Evolutionary conservation across 2,113 vertebrate species (phyloP), one percentile per base, ranked within the genome.

Genomic region (Petroica traversi): DNA sequence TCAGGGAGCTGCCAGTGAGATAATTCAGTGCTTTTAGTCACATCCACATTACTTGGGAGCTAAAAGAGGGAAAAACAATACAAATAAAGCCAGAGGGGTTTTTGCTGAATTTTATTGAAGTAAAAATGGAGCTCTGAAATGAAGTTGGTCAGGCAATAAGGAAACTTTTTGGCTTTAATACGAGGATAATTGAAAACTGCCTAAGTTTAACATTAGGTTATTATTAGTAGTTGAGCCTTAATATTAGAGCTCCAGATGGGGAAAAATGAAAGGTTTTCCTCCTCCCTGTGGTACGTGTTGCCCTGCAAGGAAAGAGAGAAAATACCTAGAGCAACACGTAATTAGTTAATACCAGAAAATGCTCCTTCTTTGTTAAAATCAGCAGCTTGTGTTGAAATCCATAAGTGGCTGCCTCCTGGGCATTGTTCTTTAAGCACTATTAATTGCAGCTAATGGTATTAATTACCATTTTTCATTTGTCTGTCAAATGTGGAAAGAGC

Each of bases 381-480:
- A 52, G 58, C 55, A 69, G 52, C 62, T 73, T 85, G 19, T 73
- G 26, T 34, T 77, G 61, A 76, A 72, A 76, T 68, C 55, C 58
- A 24, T 59, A 64, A 51, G 46, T 58, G 40, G 38, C 36, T 92
- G 34, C 78, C 95, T 83, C 51, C 46, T 76, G 55, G 82, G n/a
- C 38, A 63, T 55, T 83, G 41, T 80, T 93, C 66, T 67, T 59
- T 73, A 67, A 85, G 55, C 34, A 19, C 43, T 87, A 45, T 83
- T 92, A 90, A 94, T 93, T 85, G 67, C 48, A 77, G 85, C 22
- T 88, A 86, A 66, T 80, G 28, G 13, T 66, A 94, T 87, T 92
- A 95, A 95, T 74, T 92, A 63, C 28, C 43, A n/a, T 79, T 94
- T 51, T 89, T 33, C 13, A 12, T 83, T 83, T 80, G 11, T 62